Base-by-base conservation (phyloP, 2,797 vertebrate species). In the Uromys caudimaculatus region DNA sequence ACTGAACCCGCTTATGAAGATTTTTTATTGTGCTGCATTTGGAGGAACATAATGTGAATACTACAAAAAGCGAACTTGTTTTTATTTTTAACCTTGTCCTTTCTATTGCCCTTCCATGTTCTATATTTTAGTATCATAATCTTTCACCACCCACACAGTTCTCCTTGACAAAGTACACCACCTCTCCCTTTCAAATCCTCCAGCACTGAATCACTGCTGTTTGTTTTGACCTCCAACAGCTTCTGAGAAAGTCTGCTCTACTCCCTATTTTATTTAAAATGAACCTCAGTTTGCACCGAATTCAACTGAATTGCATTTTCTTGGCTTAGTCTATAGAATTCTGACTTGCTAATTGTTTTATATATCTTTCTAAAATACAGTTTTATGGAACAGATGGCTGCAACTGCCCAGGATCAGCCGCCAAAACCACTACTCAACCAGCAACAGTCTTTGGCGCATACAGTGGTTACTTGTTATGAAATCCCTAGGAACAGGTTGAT, bases 311-410 rank as follows among this genome's bases (percentile, higher is more conserved):
- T 79, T 97, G 54, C 71, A 84, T 95, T 93, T 96, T 96, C 16
- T 89, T 96, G 97, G 94, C 94, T 94, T 89, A 6, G 32, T 94
- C 69, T 92, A 84, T 84, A 81, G 58, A 96, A 96, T 84, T 95
- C 84, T 78, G 93, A 97, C 76, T 96, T 89, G 67, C 71, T 97
- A 95, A 97, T 97, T 94, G 81, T 96, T 97, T 97, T 96, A 93
- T 84, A 93, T 88, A 96, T 94, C 88, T 96, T 95, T 76, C 60
- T 90, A 87, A 87, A 96, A 93, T 86, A 88, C 67, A 94, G 62
- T 97, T 95, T 96, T 94, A 52, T 38, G 77, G 91, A 96, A 94
- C 96, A 98, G 95, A 97, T 97, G 97, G 94, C 79, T 94, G 41
- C 44, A 95, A 96, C 77, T 94, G 77, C 83, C 86, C 52, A 44